These are phyloP conservation scores for Leucopsar rothschildi DNA, from an alignment of 2,113 vertebrate species.

Conservation along the genomic window DNA sequence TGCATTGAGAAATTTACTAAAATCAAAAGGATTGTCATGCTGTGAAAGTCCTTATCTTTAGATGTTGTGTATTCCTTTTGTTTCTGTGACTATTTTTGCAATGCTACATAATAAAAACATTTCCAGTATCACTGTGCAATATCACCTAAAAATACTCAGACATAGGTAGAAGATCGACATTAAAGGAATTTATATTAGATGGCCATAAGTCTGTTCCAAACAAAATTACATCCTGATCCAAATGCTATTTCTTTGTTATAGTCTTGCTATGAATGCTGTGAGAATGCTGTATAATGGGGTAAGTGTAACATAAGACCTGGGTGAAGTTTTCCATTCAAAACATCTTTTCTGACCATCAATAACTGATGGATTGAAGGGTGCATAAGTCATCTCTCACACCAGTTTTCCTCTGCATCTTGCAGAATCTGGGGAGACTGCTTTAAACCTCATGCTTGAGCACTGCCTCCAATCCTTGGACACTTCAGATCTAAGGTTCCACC, in stretches of 20 bases:
- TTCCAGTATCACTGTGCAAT: neutral
- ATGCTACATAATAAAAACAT: neutral
- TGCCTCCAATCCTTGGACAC: neutral
- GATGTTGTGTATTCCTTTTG: neutral
- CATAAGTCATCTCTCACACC: neutral
- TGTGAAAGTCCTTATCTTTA: neutral
- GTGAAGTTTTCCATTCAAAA: neutral
- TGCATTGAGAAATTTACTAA: constrained; percentile 15
- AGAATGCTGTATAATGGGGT: neutral
- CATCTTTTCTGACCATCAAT: neutral
- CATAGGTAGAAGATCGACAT: neutral
- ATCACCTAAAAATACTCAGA: neutral
- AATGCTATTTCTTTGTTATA: neutral
- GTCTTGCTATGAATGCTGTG: neutral
- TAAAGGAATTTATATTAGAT: neutral
- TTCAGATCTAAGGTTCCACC: neutral
- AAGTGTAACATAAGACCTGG: neutral
- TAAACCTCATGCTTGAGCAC: neutral
- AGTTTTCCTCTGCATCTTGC: neutral
- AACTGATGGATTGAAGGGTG: neutral
- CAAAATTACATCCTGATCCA: neutral
- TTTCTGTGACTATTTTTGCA: neutral
- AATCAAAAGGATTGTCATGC: neutral
- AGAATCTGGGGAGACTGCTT: neutral
- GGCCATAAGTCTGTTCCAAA: neutral